Evolutionary conservation across 1,140 invertebrate genomes (phyloP).

Genomic region (Parapsyche elsis): DNA sequence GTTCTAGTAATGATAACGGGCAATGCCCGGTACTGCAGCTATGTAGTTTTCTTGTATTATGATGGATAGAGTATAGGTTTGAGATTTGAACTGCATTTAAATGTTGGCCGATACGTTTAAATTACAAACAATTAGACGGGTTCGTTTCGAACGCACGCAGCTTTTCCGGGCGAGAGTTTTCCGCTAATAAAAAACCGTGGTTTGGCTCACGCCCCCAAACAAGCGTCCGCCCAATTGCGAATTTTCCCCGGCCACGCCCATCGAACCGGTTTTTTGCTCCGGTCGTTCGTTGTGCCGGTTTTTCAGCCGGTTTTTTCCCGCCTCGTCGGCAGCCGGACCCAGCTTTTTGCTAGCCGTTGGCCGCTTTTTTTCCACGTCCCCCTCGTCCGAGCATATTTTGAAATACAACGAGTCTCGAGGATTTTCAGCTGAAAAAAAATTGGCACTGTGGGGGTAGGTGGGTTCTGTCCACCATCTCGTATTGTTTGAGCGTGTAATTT

Average conservation of each 20-base stretch:
- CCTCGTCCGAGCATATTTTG: slow-evolving; percentile 30
- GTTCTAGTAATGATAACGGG: too few species aligned
- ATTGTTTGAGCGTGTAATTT: slow-evolving; percentile 36
- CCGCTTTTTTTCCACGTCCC: slow-evolving; percentile 16
- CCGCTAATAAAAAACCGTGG: slow-evolving; percentile 32
- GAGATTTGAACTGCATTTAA: too few species aligned
- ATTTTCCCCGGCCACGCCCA: slow-evolving; percentile 40
- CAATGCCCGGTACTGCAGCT: too few species aligned
- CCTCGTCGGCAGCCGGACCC: not conserved
- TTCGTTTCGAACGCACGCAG: not conserved
- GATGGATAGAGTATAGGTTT: too few species aligned
- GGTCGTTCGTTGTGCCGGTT: not conserved
- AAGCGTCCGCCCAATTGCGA: slow-evolving; percentile 38
- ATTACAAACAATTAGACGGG: not conserved
- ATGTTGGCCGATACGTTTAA: too few species aligned
- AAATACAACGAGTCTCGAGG: slow-evolving; percentile 34
- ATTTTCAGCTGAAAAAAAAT: slow-evolving; percentile 34
- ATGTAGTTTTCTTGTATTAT: too few species aligned
- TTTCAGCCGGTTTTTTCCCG: slow-evolving; percentile 1
- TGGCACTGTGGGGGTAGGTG: not conserved
- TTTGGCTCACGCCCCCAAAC: slow-evolving; percentile 17
- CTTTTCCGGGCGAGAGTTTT: not conserved
- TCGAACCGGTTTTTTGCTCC: slow-evolving; percentile 21
- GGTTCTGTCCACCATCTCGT: not conserved
- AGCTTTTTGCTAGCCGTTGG: slow-evolving; percentile 6